Evolutionary conservation across 2,113 vertebrate genomes (phyloP), one percentile per base, ranked within the genome.

Genomic region (Irena cyanogastra): DNA sequence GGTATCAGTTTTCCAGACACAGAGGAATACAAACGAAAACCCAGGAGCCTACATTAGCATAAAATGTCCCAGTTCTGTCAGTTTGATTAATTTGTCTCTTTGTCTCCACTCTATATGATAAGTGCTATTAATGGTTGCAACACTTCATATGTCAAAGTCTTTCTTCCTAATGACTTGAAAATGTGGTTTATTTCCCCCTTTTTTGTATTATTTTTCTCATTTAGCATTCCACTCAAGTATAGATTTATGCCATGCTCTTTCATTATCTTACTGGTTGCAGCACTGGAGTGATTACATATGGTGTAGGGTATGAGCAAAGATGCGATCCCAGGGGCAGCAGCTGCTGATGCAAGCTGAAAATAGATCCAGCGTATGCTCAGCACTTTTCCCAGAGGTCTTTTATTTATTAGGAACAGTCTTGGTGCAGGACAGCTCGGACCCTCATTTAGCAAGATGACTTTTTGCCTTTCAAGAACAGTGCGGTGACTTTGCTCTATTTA

Each of bases 271-370:
- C 98, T 97, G 98, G 97, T 98, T 98, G 98, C 98, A 98, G 98
- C 97, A 96, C 98, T 97, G 97, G 97, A 98, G 98, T 98, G 98
- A 99, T 99, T 99, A 98, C 99, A 99, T 98, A 98, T 98, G 99
- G 98, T 97, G 98, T 97, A 98, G 98, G 97, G 97, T 98, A 98
- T 97, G 98, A 97, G 98, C 98, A 98, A 98, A 98, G 98, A 98
- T 98, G 98, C 95, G 97, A 98, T 98, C 98, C 98, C 98, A 97
- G 98, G 98, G 98, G 98, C 98, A 98, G 98, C 98, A 98, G 98
- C 99, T 99, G 99, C 98, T 99, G 99, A 99, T 99, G 98, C 98
- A 98, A 98, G 99, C 99, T 99, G 98, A 98, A 99, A 99, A 99
- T 99, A 98, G 98, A 99, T 98, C 98, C 98, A 98, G 98, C 94